Evolutionary conservation across 2,888 invertebrate genomes (phyloP).

Genomic region (Patella caerulea): DNA sequence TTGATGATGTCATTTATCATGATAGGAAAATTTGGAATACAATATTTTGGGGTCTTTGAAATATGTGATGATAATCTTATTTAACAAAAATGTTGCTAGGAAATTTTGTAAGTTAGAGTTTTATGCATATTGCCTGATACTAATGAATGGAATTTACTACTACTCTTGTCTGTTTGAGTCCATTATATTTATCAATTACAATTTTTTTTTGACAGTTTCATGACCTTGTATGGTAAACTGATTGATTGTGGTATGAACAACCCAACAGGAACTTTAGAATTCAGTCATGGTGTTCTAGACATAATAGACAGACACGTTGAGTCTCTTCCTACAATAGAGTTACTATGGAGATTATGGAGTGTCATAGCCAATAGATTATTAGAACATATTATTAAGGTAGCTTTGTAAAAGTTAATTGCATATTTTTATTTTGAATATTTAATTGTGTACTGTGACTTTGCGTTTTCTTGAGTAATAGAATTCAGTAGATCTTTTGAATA

Average conservation of each 20-base stretch:
- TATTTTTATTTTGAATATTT: not conserved
- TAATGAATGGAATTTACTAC: not conserved
- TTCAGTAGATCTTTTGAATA: too few relatives aligned
- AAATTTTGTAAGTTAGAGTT: not conserved
- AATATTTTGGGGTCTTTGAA: too few relatives aligned
- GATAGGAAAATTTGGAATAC: too few relatives aligned
- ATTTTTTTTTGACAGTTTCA: conserved; percentile 47
- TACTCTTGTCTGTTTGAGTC: not conserved
- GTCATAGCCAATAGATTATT: conserved; percentile 49
- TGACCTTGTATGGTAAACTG: conserved; percentile 53
- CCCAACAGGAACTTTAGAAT: conserved; percentile 51
- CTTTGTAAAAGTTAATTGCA: not conserved
- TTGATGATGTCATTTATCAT: too few relatives aligned
- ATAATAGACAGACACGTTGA: conserved; percentile 49
- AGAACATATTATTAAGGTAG: conserved; percentile 57
- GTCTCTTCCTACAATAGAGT: conserved; percentile 48
- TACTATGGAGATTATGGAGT: conserved; percentile 62
- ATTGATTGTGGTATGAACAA: conserved; percentile 51
- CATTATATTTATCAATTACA: not conserved
- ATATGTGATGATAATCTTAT: too few relatives aligned
- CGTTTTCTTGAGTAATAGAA: too few relatives aligned
- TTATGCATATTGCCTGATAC: not conserved
- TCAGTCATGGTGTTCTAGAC: conserved; percentile 56
- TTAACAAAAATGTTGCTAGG: too few relatives aligned
- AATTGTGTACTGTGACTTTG: too few relatives aligned